Conservation (phyloP, 2,888 invertebrate genomes). For the Torymus auratus region DNA sequence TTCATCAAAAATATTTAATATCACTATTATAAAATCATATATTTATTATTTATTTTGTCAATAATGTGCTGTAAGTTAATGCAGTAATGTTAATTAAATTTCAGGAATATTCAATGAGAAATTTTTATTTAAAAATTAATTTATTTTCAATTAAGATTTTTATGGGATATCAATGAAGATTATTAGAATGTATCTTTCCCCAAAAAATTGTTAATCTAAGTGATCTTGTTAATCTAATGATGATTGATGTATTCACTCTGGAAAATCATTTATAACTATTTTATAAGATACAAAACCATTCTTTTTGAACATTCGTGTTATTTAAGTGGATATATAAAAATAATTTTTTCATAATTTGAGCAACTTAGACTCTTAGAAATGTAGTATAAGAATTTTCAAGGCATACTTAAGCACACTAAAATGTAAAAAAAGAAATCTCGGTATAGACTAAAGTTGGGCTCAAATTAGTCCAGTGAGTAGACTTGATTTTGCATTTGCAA, state of each 20-base stretch:
- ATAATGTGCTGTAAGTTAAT: not conserved
- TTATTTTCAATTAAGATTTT: not conserved
- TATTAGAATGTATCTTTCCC: conserved; percentile 21
- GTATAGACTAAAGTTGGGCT: conserved; percentile 17
- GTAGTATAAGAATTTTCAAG: conserved; percentile 60
- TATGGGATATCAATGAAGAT: not conserved
- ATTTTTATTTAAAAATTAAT: conserved; percentile 1
- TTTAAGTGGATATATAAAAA: too few species aligned
- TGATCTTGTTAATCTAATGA: too few species aligned
- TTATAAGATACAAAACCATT: too few species aligned
- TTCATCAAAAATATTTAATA: not conserved
- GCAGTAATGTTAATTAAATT: not conserved
- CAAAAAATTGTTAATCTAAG: not conserved
- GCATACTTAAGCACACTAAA: conserved; percentile 13
- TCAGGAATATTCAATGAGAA: conserved; percentile 6
- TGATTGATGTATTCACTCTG: not conserved
- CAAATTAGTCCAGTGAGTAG: conserved; percentile 13
- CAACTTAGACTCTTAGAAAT: too few species aligned
- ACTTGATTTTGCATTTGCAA: conserved; percentile 32
- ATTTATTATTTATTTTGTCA: conserved; percentile 2
- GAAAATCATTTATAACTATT: too few species aligned
- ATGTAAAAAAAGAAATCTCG: conserved; percentile 13
- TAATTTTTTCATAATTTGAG: too few species aligned
- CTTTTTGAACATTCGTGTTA: too few species aligned
- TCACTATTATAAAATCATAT: too few species aligned